Base-by-base conservation (phyloP, 2,113 vertebrate species). In the Sander vitreus region DNA sequence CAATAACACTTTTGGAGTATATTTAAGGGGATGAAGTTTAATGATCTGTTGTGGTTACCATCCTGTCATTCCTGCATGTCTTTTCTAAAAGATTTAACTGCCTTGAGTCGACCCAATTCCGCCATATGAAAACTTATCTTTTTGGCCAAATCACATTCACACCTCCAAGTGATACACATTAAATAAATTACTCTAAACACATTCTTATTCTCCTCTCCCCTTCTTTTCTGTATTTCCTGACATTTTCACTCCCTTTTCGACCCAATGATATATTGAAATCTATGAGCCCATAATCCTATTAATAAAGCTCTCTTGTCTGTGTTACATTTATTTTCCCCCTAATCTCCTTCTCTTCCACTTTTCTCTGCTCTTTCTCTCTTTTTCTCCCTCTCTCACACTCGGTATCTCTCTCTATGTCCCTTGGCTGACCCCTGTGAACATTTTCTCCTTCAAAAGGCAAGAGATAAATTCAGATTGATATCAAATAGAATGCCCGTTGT, bases 271-370 rank as follows among this genome's bases (percentile, higher is more conserved):
- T 94, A 95, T 95, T 90, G 80, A 94, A 95, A 94, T 93, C 88
- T 91, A 89, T 94, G 91, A 96, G 95, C 96, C 95, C 93, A 89
- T 97, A 97, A 97, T 98, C 95, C 95, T 96, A 96, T 97, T 97
- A 96, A 95, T 97, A 94, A 92, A 95, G 95, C 95, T 93, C 95
- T 93, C 95, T 96, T 96, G 95, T 96, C 95, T 94, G 73, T 96
- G 95, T 95, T 95, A 94, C 96, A 97, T 96, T 94, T 96, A 96
- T 97, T 97, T 96, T 91, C 93, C 88, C 95, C 91, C 87, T 96
- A 97, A 97, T 97, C 93, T 96, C 90, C 95, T 87, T 94, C 90
- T 91, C 75, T 80, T 89, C 85, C 88, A 90, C 90, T 87, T 92
- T 91, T 88, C 85, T 84, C 87, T 85, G 70, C 78, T 85, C 84